phyloP scores from a whole-genome alignment of 2,888 invertebrate genomes.

The Chorisops tibialis region DNA sequence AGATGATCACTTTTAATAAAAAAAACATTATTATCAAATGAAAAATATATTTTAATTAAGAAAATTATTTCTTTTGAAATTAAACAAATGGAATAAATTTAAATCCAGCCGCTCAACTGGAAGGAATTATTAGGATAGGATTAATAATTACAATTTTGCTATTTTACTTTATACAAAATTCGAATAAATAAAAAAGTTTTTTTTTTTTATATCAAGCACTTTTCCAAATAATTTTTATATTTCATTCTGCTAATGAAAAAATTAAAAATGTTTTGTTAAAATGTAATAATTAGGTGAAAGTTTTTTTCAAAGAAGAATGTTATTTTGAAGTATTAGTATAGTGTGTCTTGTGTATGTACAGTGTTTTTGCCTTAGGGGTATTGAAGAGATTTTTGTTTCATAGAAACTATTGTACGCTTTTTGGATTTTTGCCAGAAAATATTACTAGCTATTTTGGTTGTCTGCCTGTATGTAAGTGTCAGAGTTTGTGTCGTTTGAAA shows the following conservation, averaged over 20 bases:
- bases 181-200: background rate
- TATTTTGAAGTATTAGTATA: too few relatives aligned
- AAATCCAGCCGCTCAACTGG: constrained; percentile 22
- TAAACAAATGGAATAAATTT: background rate
- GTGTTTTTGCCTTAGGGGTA: too few relatives aligned
- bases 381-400: too few relatives aligned
- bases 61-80: constrained; percentile 3
- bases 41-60: background rate
- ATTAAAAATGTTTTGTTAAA: background rate
- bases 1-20: constrained; percentile 30
- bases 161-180: background rate
- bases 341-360: too few relatives aligned
- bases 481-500: too few relatives aligned
- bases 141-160: too few relatives aligned
- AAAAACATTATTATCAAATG: too few relatives aligned
- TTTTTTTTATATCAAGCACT: constrained; percentile 28
- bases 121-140: too few relatives aligned
- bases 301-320: background rate
- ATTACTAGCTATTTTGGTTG: too few relatives aligned
- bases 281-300: background rate
- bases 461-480: too few relatives aligned
- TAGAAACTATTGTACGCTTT: too few relatives aligned
- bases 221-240: constrained; percentile 12
- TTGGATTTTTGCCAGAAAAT: too few relatives aligned
- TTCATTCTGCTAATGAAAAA: background rate